These are phyloP conservation scores for Campaea margaritaria DNA, from an alignment of 2,888 invertebrate genomes.

Conservation along the genomic window DNA sequence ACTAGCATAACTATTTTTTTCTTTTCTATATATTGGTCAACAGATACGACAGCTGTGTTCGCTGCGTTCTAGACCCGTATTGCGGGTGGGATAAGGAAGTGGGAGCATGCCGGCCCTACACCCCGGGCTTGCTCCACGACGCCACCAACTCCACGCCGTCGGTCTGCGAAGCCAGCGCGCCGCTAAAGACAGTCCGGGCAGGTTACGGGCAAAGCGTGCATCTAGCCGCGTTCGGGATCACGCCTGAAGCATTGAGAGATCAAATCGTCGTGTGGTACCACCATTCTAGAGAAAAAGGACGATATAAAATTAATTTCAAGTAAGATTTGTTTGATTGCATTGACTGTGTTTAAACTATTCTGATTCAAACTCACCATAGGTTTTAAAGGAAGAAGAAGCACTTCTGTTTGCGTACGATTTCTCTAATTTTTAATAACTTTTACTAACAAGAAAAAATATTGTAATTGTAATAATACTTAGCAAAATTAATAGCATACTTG, in stretches of 20 bases:
- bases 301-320: conserved; percentile 84
- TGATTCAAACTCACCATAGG: no score
- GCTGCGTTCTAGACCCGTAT: conserved; percentile 88
- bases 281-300: conserved; percentile 82
- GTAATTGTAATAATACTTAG: neutral
- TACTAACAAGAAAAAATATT: no score
- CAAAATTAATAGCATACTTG: neutral
- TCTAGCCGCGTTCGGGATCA: conserved; percentile 82
- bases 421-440: no score
- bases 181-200: conserved; percentile 84
- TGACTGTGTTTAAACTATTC: no score
- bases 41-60: conserved; percentile 86
- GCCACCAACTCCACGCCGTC: conserved; percentile 86
- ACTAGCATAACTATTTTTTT: no score
- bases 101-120: conserved; percentile 84
- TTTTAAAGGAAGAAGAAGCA: no score
- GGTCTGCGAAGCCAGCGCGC: conserved; percentile 84
- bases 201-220: conserved; percentile 87
- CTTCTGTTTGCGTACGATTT: no score
- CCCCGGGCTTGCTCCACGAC: conserved; percentile 85
- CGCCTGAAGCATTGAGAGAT: conserved; percentile 78
- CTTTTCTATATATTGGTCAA: conserved; percentile 13
- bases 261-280: conserved; percentile 82
- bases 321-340: conserved; percentile 55
- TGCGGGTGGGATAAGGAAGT: conserved; percentile 89